Percentiles rank a stretch among this genome's conserved stretches.
These are phyloP conservation scores for Papilio gigon DNA, from an alignment of 2,888 invertebrate species.

Conservation along the genomic window DNA sequence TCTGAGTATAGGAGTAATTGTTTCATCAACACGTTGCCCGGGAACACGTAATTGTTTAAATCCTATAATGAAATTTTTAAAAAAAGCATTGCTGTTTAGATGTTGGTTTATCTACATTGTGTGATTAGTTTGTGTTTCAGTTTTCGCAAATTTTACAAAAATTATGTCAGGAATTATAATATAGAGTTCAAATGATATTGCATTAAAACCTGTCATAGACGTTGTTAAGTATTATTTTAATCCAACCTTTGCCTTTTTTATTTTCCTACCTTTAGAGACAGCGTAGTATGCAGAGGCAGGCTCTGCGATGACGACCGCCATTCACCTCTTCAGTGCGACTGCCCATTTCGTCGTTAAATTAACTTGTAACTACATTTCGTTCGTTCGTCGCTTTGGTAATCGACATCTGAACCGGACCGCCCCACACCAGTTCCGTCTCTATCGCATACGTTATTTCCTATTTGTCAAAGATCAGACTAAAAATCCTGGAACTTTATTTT, in stretches of 20 bases:
- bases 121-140: conserved; percentile 42
- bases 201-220: conserved; percentile 67
- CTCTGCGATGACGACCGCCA: not conserved
- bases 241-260: conserved; percentile 32
- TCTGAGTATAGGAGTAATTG: conserved; percentile 39
- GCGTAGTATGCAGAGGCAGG: not conserved
- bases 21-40: conserved; percentile 35
- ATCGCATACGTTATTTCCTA: no score
- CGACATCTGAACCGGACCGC: not conserved
- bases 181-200: conserved; percentile 75
- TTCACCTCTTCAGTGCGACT: not conserved
- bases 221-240: conserved; percentile 45
- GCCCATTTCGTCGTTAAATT: not conserved
- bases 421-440: no score
- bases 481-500: no score
- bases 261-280: not conserved
- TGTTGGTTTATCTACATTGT: conserved; percentile 52
- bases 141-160: conserved; percentile 56
- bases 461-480: no score
- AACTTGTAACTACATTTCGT: not conserved
- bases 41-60: conserved; percentile 31
- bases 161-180: conserved; percentile 68
- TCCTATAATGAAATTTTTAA: conserved; percentile 40
- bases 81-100: conserved; percentile 47
- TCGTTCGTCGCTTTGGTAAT: not conserved